A percentile compares a stretch with the other conserved stretches of the same genome.
Conservation (phyloP, 2,888 invertebrate species). For the Dugesia japonica region DNA sequence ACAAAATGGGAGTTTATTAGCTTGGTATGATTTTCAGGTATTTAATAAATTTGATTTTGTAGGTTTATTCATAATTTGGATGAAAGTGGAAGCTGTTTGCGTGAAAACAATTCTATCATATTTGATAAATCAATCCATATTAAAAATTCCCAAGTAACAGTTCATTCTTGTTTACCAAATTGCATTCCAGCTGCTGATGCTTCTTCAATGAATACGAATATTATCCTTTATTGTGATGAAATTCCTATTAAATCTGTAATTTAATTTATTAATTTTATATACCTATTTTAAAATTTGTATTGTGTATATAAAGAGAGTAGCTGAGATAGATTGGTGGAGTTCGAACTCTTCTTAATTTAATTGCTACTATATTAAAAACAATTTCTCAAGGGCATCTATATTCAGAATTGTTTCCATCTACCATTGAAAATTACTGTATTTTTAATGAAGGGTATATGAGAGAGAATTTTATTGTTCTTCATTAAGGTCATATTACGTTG, state of each 20-base stretch:
- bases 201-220: constrained; percentile 78
- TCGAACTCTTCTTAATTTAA: too few relatives aligned
- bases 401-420: too few relatives aligned
- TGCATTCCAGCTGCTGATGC: constrained; percentile 76
- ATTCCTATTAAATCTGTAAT: neutral
- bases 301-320: too few relatives aligned
- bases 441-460: too few relatives aligned
- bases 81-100: neutral
- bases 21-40: constrained; percentile 58
- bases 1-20: constrained; percentile 88
- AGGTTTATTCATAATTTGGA: neutral
- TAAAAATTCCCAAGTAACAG: constrained; percentile 74
- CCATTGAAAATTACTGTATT: too few relatives aligned
- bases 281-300: too few relatives aligned
- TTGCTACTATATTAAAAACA: too few relatives aligned
- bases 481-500: too few relatives aligned
- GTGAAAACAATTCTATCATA: neutral
- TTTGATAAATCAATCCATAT: constrained; percentile 51
- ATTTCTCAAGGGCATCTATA: too few relatives aligned
- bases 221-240: constrained; percentile 64
- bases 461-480: too few relatives aligned
- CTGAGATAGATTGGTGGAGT: too few relatives aligned
- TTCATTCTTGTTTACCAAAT: constrained; percentile 83
- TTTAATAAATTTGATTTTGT: neutral
- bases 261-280: neutral